These are phyloP conservation scores for Invenusta paracnida DNA, from an alignment of 2,888 invertebrate genomes.

Conservation along the genomic window DNA sequence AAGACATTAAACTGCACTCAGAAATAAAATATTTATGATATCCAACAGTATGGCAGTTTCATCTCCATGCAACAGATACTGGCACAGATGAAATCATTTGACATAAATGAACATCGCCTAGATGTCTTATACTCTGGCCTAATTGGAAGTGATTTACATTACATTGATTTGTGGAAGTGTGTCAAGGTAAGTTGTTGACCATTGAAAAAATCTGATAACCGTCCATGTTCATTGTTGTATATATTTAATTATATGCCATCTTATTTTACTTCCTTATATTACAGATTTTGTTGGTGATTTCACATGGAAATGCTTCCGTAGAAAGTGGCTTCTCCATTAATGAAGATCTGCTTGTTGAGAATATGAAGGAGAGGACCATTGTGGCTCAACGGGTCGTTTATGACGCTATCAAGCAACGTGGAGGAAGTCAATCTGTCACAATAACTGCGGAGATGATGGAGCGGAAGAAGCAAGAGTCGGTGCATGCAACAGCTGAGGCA, in stretches of 20 bases:
- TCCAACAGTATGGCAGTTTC: too few relatives aligned
- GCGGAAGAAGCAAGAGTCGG: too few relatives aligned
- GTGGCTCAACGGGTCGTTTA: not conserved
- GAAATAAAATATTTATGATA: not conserved
- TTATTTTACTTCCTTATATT: not conserved
- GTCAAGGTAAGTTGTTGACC: too few relatives aligned
- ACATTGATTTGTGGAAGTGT: not conserved
- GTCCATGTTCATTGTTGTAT: too few relatives aligned
- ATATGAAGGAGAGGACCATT: not conserved
- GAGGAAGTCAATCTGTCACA: slow-evolving; percentile 14
- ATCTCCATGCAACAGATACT: not conserved
- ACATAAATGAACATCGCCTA: not conserved
- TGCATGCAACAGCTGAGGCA: too few relatives aligned
- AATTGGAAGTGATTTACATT: not conserved
- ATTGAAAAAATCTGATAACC: too few relatives aligned
- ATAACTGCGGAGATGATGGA: slow-evolving; percentile 25
- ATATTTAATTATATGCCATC: too few relatives aligned
- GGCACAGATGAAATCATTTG: not conserved
- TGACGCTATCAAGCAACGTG: slow-evolving; percentile 6
- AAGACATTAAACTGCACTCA: not conserved
- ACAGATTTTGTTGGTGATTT: too few relatives aligned
- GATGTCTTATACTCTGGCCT: not conserved
- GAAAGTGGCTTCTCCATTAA: not conserved
- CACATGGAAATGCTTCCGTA: not conserved
- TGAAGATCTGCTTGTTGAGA: not conserved